Evolutionary conservation across 1,140 invertebrate genomes (phyloP), one percentile per base, ranked within the genome.

Genomic region (Nymphalis io): DNA sequence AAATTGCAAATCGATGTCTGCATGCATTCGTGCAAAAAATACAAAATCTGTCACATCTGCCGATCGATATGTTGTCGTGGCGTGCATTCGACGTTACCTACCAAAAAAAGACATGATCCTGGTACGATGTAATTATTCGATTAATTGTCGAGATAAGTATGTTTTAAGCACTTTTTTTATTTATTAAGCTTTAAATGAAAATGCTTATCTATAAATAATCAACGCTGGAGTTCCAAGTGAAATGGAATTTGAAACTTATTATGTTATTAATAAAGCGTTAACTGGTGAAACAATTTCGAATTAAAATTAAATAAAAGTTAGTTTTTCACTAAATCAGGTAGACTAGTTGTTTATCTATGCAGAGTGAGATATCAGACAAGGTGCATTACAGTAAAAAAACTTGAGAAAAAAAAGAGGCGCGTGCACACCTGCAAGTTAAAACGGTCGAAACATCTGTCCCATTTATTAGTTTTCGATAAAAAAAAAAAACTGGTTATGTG

Each of bases 1-100:
- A 85, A 82, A 87, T 84, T 83, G 82, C 82, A 81, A 88, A 87
- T 83, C 77, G 81, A 82, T 80, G 75, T 82, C 76, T 80, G 75
- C 27, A 62, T 57, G 69, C 33, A 73, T 72, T 63, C 73, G 73
- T 74, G 81, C 76, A 88, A 84, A 88, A 87, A 88, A 84, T 80
- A 78, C 70, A 55, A 82, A 80, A 81, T 79, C 73, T 79, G 73
- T 79, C 72, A 67, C 86, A 87, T 78, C 86, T 88, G 86, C 81
- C 70, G 64, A 13, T 67, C 46, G 39, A 59, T 38, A 72, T 74
- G 66, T 63, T 66, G 60, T 59, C 48, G 63, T 73, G 62, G 70
- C 10, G 53, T 27, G 33, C 33, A 18, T 58, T 66, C 23, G 13
- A 38, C 13, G 0, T 55, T 15, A 27, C 13, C 20, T 8, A 55